Percentiles rank a stretch among this genome's conserved stretches.
Evolutionary conservation across 2,113 vertebrate genomes (phyloP).

Genomic region (Meleagris gallopavo): DNA sequence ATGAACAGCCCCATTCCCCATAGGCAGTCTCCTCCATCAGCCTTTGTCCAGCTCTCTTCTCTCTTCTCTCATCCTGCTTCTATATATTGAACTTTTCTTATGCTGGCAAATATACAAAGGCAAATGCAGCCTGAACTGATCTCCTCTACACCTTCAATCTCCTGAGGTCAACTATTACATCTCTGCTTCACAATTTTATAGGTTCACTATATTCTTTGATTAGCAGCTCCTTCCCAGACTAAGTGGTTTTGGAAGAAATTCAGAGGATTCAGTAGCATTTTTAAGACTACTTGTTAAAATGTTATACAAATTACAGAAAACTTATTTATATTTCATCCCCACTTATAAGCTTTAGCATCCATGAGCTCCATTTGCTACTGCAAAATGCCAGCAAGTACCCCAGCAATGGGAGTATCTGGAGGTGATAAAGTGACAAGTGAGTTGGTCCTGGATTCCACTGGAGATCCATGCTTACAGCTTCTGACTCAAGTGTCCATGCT

Average conservation of each 20-base stretch:
- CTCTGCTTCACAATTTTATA: not conserved
- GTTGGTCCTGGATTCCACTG: not conserved
- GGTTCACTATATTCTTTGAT: not conserved
- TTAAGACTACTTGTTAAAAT: not conserved
- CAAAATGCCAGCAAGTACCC: not conserved
- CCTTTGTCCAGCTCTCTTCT: not conserved
- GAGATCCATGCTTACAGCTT: not conserved
- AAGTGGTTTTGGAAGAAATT: constrained; percentile 2
- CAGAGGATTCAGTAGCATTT: not conserved
- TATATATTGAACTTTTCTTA: not conserved
- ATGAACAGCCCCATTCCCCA: not conserved
- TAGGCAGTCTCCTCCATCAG: not conserved
- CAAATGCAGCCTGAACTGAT: not conserved
- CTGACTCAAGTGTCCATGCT: not conserved
- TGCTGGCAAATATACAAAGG: not conserved
- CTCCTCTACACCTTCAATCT: not conserved
- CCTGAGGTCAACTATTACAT: not conserved
- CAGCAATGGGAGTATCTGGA: not conserved
- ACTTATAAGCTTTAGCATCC: not conserved
- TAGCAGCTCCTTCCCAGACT: not conserved
- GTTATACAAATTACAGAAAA: not conserved
- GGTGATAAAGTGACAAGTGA: not conserved
- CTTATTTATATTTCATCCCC: not conserved
- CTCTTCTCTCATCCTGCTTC: not conserved
- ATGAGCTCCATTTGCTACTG: not conserved